phyloP scores from a whole-genome alignment of 2,797 vertebrate genomes.

The Cirrhinus molitorella region DNA sequence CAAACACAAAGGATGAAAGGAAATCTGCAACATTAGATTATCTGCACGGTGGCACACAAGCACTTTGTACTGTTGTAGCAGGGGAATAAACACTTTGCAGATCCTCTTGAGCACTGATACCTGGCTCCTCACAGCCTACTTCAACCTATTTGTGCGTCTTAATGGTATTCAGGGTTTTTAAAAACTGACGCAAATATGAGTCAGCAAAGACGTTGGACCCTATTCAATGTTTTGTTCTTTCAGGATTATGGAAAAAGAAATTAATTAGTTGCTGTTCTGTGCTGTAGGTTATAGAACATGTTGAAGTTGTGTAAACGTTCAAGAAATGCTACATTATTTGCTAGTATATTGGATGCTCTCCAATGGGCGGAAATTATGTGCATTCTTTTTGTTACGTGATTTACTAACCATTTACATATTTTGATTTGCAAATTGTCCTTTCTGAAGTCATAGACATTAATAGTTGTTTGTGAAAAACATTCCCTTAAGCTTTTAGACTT shows the following conservation, averaged over 20 bases:
- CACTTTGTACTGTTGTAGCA: not conserved
- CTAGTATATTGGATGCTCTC: not conserved
- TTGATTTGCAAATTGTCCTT: not conserved
- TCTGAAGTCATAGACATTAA: not conserved
- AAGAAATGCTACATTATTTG: not conserved
- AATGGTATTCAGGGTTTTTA: not conserved
- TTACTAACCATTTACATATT: not conserved
- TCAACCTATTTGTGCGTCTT: not conserved
- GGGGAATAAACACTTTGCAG: conserved; percentile 5
- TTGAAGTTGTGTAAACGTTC: not conserved
- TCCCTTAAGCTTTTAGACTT: conserved; percentile 9
- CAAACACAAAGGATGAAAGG: conserved; percentile 19
- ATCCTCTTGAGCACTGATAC: not conserved
- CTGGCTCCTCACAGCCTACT: not conserved
- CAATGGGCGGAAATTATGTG: not conserved
- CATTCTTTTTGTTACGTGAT: not conserved
- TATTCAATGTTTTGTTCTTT: conserved; percentile 14
- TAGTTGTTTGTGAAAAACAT: not conserved
- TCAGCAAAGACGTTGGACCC: not conserved
- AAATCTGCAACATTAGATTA: not conserved
- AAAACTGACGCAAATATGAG: not conserved
- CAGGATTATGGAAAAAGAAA: not conserved
- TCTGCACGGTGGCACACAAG: not conserved
- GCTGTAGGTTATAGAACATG: not conserved
- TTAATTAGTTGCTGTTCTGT: not conserved